Evolutionary conservation across 2,888 invertebrate genomes (phyloP).

Genomic region (Dione juno): DNA sequence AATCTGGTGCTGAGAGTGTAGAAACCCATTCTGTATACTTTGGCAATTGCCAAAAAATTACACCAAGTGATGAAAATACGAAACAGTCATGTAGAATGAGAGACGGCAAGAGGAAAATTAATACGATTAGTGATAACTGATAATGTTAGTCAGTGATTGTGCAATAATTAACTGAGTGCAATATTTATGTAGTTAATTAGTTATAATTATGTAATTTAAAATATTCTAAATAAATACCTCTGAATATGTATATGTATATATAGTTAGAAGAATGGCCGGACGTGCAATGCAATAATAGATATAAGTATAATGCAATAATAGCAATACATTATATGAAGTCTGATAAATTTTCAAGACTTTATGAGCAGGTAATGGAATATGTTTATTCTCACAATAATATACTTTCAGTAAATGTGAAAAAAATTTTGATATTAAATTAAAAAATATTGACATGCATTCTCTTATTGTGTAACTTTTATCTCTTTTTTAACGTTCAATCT

Average conservation of each 20-base stretch:
- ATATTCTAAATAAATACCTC: conserved; percentile 34
- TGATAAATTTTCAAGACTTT: not conserved
- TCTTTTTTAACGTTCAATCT: too few species aligned
- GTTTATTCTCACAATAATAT: not conserved
- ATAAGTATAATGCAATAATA: conserved; percentile 7
- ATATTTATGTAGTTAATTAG: conserved; percentile 50
- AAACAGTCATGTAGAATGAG: conserved; percentile 44
- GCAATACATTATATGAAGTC: not conserved
- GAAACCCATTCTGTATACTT: conserved; percentile 95
- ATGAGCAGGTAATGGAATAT: not conserved
- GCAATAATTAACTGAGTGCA: conserved; percentile 63
- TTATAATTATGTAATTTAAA: conserved; percentile 15
- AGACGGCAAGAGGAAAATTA: conserved; percentile 44
- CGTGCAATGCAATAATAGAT: conserved; percentile 80
- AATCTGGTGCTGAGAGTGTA: conserved; percentile 93
- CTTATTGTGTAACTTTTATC: too few species aligned
- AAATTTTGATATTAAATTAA: not conserved
- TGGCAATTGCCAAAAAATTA: conserved; percentile 86
- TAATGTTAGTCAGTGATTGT: conserved; percentile 46
- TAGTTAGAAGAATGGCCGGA: conserved; percentile 67
- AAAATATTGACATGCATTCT: not conserved
- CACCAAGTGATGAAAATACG: conserved; percentile 58
- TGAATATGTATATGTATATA: conserved; percentile 24
- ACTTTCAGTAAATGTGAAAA: not conserved
- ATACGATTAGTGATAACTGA: conserved; percentile 42